Evolutionary conservation across 2,888 invertebrate genomes (phyloP), one percentile per base, ranked within the genome.

Genomic region (Cylindroiulus punctatus): DNA sequence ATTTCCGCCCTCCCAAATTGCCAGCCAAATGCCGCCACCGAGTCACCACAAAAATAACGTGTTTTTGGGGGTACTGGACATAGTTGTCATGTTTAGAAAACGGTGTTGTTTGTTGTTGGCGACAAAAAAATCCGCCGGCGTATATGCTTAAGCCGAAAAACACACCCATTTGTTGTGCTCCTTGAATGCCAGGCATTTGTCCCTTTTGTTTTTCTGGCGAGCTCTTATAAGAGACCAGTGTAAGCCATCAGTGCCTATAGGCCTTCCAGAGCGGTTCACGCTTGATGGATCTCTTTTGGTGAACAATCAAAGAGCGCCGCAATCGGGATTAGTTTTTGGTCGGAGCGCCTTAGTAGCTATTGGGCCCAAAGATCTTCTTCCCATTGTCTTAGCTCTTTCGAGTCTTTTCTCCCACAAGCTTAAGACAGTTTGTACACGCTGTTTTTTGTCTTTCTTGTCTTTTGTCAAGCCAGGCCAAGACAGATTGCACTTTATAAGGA

Each of bases 11-110:
- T 65, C 65, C 65, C 57, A 57, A 57, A 57, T 57, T 57, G 57
- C 57, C 22, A 57, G 57, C 8, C 65, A 12, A 65, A 65, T 65
- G 65, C 65, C 65, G 65, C 65, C 57, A 57, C 22, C n/a, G n/a
- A 65, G 22, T 22, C 57, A 57, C 57, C 40, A 22, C 47, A 26
- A 65, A 65, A 52, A 65, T 0, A 10, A n/a, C 26, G 26, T 65
- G 65, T 26, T 52, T 65, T 65, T 26, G 65, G n/a, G n/a, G n/a
- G 65, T n/a, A 12, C 65, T 65, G 65, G 65, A 65, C 65, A 65
- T 65, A 65, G 65, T 65, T 65, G 65, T 65, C 65, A 65, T 65
- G 65, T 65, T 65, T 65, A n/a, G 65, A 65, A 65, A 65, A 65
- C 65, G 65, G 65, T 65, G 26, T 65, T 65, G 65, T 65, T 65